Conservation (phyloP, 2,797 vertebrate genomes). For the Propithecus deckenii region DNA sequence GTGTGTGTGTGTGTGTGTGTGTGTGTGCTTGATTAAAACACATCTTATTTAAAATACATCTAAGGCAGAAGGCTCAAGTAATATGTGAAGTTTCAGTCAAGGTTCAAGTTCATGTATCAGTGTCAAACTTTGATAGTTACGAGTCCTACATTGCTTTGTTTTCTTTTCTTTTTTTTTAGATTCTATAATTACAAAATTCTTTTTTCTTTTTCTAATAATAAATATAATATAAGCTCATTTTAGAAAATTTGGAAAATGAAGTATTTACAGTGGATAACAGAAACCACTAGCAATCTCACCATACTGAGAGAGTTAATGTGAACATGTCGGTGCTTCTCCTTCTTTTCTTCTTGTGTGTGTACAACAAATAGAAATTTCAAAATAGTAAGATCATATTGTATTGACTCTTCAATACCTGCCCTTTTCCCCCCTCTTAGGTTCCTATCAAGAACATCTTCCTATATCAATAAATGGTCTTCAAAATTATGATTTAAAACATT, state of each 20-base stretch:
- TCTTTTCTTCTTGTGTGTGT: background rate
- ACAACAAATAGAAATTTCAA: background rate
- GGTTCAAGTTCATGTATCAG: background rate
- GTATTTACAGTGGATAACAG: background rate
- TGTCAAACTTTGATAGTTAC: background rate
- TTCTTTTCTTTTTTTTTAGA: background rate
- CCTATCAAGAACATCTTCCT: background rate
- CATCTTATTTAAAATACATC: background rate
- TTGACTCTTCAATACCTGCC: background rate
- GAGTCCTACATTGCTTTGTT: background rate
- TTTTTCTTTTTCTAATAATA: background rate
- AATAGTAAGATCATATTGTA: background rate
- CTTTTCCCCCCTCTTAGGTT: background rate
- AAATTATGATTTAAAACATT: background rate
- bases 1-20: too few species aligned
- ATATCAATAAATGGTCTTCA: background rate
- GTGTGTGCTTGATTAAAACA: background rate
- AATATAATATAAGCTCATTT: background rate
- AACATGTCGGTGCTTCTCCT: background rate
- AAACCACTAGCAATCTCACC: background rate
- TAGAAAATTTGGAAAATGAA: background rate
- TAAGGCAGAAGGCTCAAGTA: background rate
- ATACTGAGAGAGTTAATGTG: background rate
- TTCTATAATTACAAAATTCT: background rate
- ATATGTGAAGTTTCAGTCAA: background rate